These are phyloP conservation scores for Drosophila lini DNA, from an alignment of 1,140 invertebrate species.

Conservation along the genomic window DNA sequence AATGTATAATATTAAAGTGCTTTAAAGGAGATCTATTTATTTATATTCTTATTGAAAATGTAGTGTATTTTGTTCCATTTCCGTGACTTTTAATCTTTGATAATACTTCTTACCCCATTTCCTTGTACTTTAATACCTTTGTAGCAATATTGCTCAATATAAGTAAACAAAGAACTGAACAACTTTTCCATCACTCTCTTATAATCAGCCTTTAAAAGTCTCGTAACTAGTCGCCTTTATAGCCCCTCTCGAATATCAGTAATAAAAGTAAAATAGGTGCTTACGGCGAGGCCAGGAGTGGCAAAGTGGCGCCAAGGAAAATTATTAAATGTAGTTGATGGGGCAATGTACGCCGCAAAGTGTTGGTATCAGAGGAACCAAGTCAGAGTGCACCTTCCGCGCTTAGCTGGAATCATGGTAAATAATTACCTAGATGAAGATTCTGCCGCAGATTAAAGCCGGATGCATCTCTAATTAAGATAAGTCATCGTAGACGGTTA, in stretches of 20 bases:
- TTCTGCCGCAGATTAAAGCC: not conserved
- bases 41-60: not conserved
- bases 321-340: constrained; percentile 28
- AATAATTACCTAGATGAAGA: constrained; percentile 24
- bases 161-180: not conserved
- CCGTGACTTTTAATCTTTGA: too few species aligned
- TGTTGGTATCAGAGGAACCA: not conserved
- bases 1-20: not conserved
- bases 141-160: not conserved
- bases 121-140: not conserved
- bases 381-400: not conserved
- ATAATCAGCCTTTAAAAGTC: constrained; percentile 17
- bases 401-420: too few species aligned
- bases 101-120: too few species aligned
- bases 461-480: constrained; percentile 32
- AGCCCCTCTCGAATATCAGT: constrained; percentile 5
- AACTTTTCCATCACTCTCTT: not conserved
- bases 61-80: not conserved
- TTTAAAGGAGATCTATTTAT: not conserved
- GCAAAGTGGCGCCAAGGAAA: constrained; percentile 23
- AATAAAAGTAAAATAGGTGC: constrained; percentile 32
- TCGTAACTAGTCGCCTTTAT: constrained; percentile 18
- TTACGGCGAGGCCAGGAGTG: not conserved
- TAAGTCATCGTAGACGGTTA: constrained; percentile 22
- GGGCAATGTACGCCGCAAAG: constrained; percentile 3